Evolutionary conservation across 2,113 vertebrate species (phyloP), one percentile per base, ranked within the genome.

Genomic region (Heterocephalus glaber): DNA sequence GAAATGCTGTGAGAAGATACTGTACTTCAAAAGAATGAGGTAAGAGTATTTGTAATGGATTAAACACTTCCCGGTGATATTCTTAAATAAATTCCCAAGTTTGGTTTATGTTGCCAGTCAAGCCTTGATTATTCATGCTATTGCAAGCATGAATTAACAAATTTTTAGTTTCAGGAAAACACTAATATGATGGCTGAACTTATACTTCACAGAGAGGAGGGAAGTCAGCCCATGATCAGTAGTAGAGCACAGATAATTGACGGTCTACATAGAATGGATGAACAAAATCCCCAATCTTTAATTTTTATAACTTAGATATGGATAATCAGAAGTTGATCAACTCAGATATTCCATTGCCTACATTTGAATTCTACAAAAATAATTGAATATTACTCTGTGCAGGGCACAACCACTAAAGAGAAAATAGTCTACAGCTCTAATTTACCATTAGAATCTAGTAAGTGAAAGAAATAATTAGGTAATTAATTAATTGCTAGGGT

Each of bases 321-420:
- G 38, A 68, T 90, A 63, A 47, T 85, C 52, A 41, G 38, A 89
- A 77, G 5, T 30, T n/a, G 38, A 70, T 41, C 88, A 9, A 68
- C 26, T 86, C 22, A 76, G 58, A 54, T 63, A 61, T 49, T 79
- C 33, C 76, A 77, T 49, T 63, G 5, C 2, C 4, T 92, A 49
- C 20, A 80, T 56, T 92, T 94, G 91, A 91, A 89, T 52, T 56
- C 9, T 16, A 60, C 5, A 68, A 60, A 86, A 83, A 93, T 95
- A 87, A 85, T 5, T 63, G 41, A 72, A 61, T n/a, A 44, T 5
- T 88, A 12, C 30, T 90, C 35, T 74, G 35, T 66, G 19, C 33
- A 11, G 49, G 52, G 22, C 41, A 65, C 12, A 41, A 20, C 76
- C 20, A 93, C 44, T 58, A 38, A 26, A 94, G 41, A 95, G 11